Percentiles rank a stretch among this genome's conserved stretches.
These are phyloP conservation scores for Paradoxurus hermaphroditus DNA, from an alignment of 2,113 vertebrate genomes.

Conservation along the genomic window DNA sequence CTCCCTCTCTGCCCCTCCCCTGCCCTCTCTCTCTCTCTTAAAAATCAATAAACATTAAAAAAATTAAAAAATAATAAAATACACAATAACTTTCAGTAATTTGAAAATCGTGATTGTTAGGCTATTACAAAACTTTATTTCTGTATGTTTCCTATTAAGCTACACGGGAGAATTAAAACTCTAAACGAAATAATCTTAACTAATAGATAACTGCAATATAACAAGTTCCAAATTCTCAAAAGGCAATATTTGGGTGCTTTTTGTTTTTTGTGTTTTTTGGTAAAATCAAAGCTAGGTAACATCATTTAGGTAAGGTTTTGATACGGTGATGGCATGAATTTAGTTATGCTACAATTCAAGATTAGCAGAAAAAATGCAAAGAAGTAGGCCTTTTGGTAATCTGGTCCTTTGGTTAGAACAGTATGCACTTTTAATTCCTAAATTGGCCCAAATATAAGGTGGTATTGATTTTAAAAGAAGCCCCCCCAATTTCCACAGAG, in stretches of 20 bases:
- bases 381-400: conserved; percentile 57
- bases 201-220: not conserved
- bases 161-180: not conserved
- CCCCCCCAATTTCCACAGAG: conserved; percentile 64
- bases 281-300: not conserved
- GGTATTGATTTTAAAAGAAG: conserved; percentile 13
- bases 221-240: conserved; percentile 53
- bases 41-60: too few species aligned
- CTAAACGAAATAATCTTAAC: not conserved
- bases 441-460: conserved; percentile 73
- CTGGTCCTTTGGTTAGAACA: conserved; percentile 30
- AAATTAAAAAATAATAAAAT: not conserved
- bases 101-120: not conserved
- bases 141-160: not conserved
- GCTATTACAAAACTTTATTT: not conserved
- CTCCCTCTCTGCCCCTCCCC: too few species aligned
- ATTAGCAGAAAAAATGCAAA: not conserved
- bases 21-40: too few species aligned
- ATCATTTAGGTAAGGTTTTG: not conserved
- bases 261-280: not conserved
- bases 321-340: not conserved
- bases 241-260: conserved; percentile 9
- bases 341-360: not conserved
- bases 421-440: conserved; percentile 37
- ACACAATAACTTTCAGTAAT: not conserved